These are phyloP conservation scores for Ophthalmolycus amberensis DNA, from an alignment of 2,113 vertebrate genomes.

Conservation along the genomic window DNA sequence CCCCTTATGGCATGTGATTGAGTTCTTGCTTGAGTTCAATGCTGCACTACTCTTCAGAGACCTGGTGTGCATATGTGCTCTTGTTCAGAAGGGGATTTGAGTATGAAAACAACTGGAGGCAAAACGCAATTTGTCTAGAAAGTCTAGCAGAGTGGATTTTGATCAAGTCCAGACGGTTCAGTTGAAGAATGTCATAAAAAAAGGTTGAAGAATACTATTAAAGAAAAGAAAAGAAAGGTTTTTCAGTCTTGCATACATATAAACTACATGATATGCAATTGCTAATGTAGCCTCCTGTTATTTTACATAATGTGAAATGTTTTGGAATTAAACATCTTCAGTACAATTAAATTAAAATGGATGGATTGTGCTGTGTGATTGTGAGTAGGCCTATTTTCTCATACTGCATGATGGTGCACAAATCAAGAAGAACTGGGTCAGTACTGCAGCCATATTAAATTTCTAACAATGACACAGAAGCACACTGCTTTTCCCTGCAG, in stretches of 20 bases:
- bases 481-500: neutral
- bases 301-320: neutral
- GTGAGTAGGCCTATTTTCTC: neutral
- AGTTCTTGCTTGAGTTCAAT: neutral
- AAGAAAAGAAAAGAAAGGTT: neutral
- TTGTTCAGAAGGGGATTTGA: neutral
- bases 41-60: conserved; percentile 5
- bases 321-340: neutral
- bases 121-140: neutral
- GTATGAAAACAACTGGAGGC: neutral
- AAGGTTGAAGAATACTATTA: neutral
- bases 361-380: neutral
- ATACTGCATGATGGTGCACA: neutral
- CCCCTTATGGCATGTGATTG: neutral
- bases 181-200: neutral
- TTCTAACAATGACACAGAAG: neutral
- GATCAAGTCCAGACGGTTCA: neutral
- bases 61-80: neutral
- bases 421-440: neutral
- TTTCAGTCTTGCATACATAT: neutral
- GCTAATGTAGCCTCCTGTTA: neutral
- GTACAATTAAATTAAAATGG: neutral
- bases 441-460: neutral
- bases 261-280: no score
- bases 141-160: neutral